phyloP scores from a whole-genome alignment of 2,888 invertebrate genomes.

The Plebejus argus region DNA sequence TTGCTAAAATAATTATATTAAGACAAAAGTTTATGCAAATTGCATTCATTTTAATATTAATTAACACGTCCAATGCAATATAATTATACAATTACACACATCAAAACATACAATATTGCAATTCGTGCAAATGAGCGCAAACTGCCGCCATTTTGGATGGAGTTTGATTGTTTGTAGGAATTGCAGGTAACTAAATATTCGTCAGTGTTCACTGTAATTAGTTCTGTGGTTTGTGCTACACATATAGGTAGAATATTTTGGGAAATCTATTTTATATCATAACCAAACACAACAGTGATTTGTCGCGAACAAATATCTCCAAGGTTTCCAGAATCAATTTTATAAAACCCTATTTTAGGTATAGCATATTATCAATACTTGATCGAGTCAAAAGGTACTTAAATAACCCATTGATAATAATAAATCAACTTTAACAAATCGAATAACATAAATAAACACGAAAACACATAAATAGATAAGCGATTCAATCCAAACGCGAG shows the following conservation, averaged over 20 bases:
- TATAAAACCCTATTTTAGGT: no score
- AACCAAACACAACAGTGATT: no score
- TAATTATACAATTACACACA: background rate
- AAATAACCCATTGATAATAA: no score
- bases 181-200: background rate
- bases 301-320: no score
- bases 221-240: background rate
- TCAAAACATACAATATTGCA: slow-evolving; percentile 7
- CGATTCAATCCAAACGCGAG: slow-evolving; percentile 10
- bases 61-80: background rate
- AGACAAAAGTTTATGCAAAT: no score
- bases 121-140: background rate
- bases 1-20: no score
- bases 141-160: slow-evolving; percentile 3
- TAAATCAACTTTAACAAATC: background rate
- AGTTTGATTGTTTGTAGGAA: background rate
- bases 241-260: background rate
- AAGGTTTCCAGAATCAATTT: no score
- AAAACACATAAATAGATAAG: slow-evolving; percentile 14
- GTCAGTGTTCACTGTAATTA: slow-evolving; percentile 12
- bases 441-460: background rate
- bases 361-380: no score
- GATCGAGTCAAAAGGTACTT: no score
- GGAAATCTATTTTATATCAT: background rate
- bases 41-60: background rate